Base-by-base conservation (phyloP, 2,888 invertebrate species). In the Erynnis tages region DNA sequence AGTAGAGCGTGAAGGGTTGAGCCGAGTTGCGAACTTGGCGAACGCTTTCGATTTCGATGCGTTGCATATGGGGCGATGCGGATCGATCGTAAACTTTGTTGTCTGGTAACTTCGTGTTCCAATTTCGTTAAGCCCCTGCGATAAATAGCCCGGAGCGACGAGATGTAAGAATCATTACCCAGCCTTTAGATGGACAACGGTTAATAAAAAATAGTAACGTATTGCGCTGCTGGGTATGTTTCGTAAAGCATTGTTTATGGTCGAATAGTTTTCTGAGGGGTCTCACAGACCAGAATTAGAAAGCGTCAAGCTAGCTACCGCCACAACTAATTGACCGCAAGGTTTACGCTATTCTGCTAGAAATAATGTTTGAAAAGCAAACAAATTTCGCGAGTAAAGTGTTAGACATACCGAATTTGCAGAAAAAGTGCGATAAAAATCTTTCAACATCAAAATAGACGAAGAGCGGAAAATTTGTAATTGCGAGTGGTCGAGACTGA, bases 171-270 rank as follows among this genome's bases (percentile, higher is more conserved):
- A 21, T 21, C 13, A 38, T 19, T 19, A 14, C 21, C 8, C 11
- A 38, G 13, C 13, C 16, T 53, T 40, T 45, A 37, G 29, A 52
- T 41, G 34, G 49, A 13, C 29, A 37, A 32, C 37, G 32, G 41
- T 49, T 49, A 56, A 60, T 58, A 56, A 61, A 61, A 61, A 46
- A 53, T 19, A 23, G 69, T 66, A 76, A 73, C 73, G 78, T 74
- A 73, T 79, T 77, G 76, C 76, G 62, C 54, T 54, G 66, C 62
- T 67, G 64, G 60, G 76, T 75, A 72, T 76, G 76, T 86, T 84
- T 86, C 86, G 84, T 72, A 82, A 87, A 82, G 75, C 78, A 79
- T 85, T 85, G 84, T 87, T 82, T 85, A 82, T 84, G 88, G 78
- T 86, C 79, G 79, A 83, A 70, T 76, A 79, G 81, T 71, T 82